Percentiles rank a stretch among this genome's conserved stretches.
Evolutionary conservation across 2,888 invertebrate genomes (phyloP).

Genomic region (Celastrina argiolus): DNA sequence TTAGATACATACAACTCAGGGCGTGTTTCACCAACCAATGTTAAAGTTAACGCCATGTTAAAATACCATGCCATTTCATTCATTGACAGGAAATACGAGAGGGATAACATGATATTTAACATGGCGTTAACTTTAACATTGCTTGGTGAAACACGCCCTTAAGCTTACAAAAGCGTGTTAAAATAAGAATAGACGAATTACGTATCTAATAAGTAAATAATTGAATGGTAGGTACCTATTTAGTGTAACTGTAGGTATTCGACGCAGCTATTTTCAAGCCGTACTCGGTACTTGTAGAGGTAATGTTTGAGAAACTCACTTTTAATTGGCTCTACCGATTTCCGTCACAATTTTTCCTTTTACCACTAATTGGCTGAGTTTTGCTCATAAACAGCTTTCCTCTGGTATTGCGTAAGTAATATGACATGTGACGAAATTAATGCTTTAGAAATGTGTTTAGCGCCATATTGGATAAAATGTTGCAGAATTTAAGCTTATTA

Average conservation of each 20-base stretch:
- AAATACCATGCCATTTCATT: too few species aligned
- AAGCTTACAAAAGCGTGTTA: too few species aligned
- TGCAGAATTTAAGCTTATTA: background rate
- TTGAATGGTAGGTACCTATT: too few species aligned
- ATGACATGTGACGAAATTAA: conserved; percentile 1
- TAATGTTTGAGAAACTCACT: conserved; percentile 40
- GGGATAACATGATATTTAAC: too few species aligned
- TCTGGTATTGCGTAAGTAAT: background rate
- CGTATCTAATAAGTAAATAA: too few species aligned
- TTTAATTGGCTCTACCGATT: conserved; percentile 53
- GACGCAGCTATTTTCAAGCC: conserved; percentile 23
- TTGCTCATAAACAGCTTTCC: conserved; percentile 18
- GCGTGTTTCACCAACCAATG: too few species aligned
- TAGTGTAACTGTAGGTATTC: background rate
- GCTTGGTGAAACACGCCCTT: too few species aligned
- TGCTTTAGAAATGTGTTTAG: background rate
- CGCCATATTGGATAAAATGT: background rate
- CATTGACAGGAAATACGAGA: too few species aligned
- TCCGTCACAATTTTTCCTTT: conserved; percentile 45
- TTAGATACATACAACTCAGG: too few species aligned
- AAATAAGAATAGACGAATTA: too few species aligned
- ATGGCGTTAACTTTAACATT: too few species aligned
- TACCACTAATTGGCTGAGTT: conserved; percentile 49
- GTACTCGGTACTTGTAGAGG: conserved; percentile 33
- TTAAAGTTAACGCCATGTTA: too few species aligned